Evolutionary conservation across 2,797 vertebrate genomes (phyloP), one percentile per base, ranked within the genome.

Genomic region (Champsocephalus esox): DNA sequence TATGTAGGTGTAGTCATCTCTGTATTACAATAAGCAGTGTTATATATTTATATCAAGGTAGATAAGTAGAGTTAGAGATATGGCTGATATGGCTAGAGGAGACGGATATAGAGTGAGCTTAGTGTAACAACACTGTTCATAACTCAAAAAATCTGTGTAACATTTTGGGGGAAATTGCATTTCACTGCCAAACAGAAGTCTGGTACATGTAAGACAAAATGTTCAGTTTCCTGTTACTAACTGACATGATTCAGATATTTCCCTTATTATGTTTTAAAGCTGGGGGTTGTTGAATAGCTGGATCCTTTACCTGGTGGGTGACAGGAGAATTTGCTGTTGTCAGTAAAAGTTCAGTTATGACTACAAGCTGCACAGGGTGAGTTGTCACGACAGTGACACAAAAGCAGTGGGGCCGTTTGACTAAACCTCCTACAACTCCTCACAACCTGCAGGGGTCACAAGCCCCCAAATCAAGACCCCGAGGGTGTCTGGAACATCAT

Each of bases 331-430:
- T 57, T 55, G 62, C 41, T 75, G 51, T 75, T 81, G 80, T 79
- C 70, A 77, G 73, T 88, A 81, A 90, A 91, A 92, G 16, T 89
- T 88, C 83, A 89, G 94, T 96, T 90, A 79, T 80, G 88, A 91
- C 89, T 88, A 87, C 81, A 75, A 44, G 74, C 87, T 92, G 76
- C 79, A 87, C 87, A 83, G 79, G 91, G 84, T 86, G 78, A 80
- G 77, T 38, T 93, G 89, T 92, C 91, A 93, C 93, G 69, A 66
- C 52, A 75, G 49, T 68, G 77, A 82, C 81, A 91, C 90, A 94
- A 95, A 94, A 93, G 89, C 88, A 61, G 75, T 55, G 43, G 64
- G 61, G 55, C 83, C 24, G 24, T 28, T 28, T 28, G 24, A 28
- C 24, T 28, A 28, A 28, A 28, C 24, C 79, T 70, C 62, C 66